These are phyloP conservation scores for Encarsia formosa DNA, from an alignment of 2,888 invertebrate species.

Conservation along the genomic window DNA sequence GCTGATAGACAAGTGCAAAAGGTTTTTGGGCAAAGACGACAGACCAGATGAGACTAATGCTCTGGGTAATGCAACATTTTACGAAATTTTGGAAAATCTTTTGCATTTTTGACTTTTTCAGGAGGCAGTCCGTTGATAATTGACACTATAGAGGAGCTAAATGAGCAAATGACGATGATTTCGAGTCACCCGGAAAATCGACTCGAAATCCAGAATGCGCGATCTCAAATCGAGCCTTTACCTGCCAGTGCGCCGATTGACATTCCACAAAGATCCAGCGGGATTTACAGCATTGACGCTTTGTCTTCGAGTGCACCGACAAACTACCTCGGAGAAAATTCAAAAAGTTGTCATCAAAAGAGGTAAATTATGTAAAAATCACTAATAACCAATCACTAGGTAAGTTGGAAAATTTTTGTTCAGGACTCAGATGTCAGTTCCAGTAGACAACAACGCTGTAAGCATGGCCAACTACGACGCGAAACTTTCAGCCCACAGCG, in stretches of 20 bases:
- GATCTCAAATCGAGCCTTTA: slow-evolving; percentile 54
- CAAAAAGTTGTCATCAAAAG: no score
- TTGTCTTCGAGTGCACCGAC: slow-evolving; percentile 44
- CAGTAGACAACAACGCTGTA: slow-evolving; percentile 35
- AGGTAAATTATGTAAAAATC: no score
- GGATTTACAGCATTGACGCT: slow-evolving; percentile 32
- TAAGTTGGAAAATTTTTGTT: slow-evolving; percentile 7
- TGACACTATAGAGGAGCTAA: slow-evolving; percentile 55
- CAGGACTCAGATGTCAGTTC: slow-evolving; percentile 36
- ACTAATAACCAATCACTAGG: no score
- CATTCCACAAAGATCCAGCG: slow-evolving; percentile 52
- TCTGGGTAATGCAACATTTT: slow-evolving; percentile 51
- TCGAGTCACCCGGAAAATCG: slow-evolving; percentile 61
- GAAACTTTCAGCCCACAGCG: no score
- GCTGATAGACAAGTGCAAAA: slow-evolving; percentile 69
- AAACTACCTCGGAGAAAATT: no score
- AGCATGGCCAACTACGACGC: slow-evolving; percentile 26
- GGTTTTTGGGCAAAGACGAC: slow-evolving; percentile 74
- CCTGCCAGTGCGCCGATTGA: slow-evolving; percentile 64
- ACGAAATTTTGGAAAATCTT: no score
- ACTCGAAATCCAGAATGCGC: slow-evolving; percentile 46
- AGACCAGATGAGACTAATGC: slow-evolving; percentile 53
- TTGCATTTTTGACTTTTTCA: no score
- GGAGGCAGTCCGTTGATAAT: slow-evolving; percentile 43
- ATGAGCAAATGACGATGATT: slow-evolving; percentile 78